A percentile compares a stretch with the other conserved stretches of the same genome.
Conservation (phyloP, 2,113 vertebrate genomes). For the Cephalopterus ornatus region DNA sequence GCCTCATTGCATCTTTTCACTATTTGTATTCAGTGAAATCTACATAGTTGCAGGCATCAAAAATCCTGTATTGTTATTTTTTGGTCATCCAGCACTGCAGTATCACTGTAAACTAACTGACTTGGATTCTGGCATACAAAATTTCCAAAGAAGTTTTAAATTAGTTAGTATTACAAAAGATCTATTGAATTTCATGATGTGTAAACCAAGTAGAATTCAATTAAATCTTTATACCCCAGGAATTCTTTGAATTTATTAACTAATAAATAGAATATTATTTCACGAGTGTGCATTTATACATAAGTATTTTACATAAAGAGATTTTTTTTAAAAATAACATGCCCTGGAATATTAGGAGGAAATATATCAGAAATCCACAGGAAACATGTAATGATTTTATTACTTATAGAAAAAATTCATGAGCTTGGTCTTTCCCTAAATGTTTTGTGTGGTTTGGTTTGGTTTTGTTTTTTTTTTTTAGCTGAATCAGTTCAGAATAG, state of each 20-base stretch:
- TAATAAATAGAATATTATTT: neutral
- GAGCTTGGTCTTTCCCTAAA: neutral
- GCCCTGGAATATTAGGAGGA: neutral
- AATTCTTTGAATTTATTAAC: neutral
- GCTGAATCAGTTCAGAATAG: neutral
- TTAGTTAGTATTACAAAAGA: neutral
- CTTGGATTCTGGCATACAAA: neutral
- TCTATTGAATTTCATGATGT: neutral
- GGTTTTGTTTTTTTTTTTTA: neutral
- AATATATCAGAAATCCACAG: neutral
- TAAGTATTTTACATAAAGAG: neutral
- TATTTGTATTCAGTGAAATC: neutral
- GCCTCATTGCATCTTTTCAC: neutral
- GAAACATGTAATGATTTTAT: neutral
- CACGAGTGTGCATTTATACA: neutral
- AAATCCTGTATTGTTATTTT: neutral
- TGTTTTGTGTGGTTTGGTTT: neutral
- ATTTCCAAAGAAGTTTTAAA: neutral
- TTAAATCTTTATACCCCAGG: neutral
- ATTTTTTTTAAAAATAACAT: neutral
- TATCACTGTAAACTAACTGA: neutral
- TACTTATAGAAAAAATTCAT: neutral
- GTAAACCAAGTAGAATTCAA: neutral
- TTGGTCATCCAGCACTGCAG: rapidly evolving
- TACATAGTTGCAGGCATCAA: neutral